phyloP scores from a whole-genome alignment of 2,797 vertebrate species.

The Emydoidea blandingii region DNA sequence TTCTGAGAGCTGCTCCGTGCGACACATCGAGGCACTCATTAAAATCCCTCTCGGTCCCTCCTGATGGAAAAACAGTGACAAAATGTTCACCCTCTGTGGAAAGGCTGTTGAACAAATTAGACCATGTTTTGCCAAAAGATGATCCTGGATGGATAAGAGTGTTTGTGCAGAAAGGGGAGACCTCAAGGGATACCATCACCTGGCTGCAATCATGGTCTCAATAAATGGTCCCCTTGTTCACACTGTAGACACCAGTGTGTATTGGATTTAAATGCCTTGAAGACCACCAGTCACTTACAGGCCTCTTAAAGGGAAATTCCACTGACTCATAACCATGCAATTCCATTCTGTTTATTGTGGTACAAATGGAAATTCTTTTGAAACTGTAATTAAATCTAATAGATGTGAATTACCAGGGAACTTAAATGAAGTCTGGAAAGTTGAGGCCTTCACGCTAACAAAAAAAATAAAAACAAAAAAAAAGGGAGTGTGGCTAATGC shows the following conservation, averaged over 20 bases:
- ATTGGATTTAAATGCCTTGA: not conserved
- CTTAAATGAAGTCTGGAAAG: not conserved
- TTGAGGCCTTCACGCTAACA: not conserved
- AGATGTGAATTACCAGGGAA: not conserved
- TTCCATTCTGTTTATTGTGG: not conserved
- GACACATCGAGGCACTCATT: not conserved
- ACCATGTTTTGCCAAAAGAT: not conserved
- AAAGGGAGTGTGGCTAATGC: not conserved
- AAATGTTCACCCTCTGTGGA: not conserved
- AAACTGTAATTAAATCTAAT: not conserved
- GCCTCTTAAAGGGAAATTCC: not conserved
- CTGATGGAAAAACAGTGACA: fast-evolving
- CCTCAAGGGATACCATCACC: not conserved
- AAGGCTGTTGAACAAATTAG: not conserved
- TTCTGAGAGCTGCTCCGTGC: not conserved
- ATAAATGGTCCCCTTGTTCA: not conserved
- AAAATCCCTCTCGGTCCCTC: fast-evolving
- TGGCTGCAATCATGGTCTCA: not conserved
- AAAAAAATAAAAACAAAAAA: not conserved
- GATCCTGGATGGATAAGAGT: fast-evolving
- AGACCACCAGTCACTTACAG: not conserved
- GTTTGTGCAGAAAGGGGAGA: not conserved
- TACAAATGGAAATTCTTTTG: constrained; percentile 1
- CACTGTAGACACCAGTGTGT: not conserved
- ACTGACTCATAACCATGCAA: fast-evolving